Conservation (phyloP, 1,140 invertebrate genomes). For the Drosophila mojavensis region DNA sequence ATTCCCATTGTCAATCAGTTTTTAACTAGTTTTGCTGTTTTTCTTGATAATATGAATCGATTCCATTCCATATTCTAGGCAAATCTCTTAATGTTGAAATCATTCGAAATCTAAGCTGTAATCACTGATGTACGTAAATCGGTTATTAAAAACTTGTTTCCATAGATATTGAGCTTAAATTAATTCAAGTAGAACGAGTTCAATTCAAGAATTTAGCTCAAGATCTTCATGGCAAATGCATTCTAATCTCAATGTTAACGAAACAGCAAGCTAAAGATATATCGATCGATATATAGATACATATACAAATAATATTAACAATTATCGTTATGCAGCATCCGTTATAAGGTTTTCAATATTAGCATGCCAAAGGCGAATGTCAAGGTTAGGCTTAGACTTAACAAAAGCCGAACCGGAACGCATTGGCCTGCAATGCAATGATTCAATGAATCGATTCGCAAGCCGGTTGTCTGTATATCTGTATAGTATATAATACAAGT, state of each 20-base stretch:
- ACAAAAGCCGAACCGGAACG: slow-evolving; percentile 37
- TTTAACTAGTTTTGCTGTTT: no score
- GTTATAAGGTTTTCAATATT: slow-evolving; percentile 38
- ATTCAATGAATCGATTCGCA: slow-evolving; percentile 32
- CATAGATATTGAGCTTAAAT: slow-evolving; percentile 33
- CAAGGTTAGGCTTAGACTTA: slow-evolving; percentile 68
- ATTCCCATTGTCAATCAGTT: no score
- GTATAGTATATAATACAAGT: neutral
- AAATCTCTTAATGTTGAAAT: neutral
- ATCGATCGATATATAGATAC: neutral
- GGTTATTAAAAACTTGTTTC: slow-evolving; percentile 43
- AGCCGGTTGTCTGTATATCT: neutral
- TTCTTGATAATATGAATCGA: no score
- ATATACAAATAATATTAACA: neutral
- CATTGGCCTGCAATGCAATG: slow-evolving; percentile 5
- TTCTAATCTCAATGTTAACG: slow-evolving; percentile 13
- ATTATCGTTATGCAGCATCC: slow-evolving; percentile 21
- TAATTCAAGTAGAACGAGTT: slow-evolving; percentile 62
- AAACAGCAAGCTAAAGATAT: slow-evolving; percentile 36
- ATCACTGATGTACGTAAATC: neutral
- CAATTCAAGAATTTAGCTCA: slow-evolving; percentile 61
- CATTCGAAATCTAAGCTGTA: neutral
- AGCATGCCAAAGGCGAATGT: slow-evolving; percentile 57
- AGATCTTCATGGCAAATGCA: slow-evolving; percentile 35
- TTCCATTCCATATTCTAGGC: neutral